A percentile compares a stretch with the other conserved stretches of the same genome.
Evolutionary conservation across 2,113 vertebrate genomes (phyloP).

Genomic region (Calonectris borealis): DNA sequence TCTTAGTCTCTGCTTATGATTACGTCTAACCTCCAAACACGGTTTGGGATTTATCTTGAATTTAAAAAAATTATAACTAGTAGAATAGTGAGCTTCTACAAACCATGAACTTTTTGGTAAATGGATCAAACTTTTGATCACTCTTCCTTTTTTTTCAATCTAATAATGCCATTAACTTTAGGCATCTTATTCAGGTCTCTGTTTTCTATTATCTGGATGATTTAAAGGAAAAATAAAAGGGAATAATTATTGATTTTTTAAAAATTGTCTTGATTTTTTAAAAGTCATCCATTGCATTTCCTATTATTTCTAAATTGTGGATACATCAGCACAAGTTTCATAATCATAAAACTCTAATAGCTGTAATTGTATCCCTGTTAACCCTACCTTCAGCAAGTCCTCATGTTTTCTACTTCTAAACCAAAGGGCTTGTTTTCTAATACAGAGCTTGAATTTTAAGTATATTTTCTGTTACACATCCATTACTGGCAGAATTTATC

Average conservation of each 20-base stretch:
- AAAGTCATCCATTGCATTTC: background rate
- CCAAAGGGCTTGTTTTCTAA: background rate
- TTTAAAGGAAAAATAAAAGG: constrained; percentile 25
- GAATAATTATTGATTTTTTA: constrained; percentile 25
- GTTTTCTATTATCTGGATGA: constrained; percentile 2
- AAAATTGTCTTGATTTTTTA: background rate
- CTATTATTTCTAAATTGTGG: constrained; percentile 4
- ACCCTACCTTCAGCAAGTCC: background rate
- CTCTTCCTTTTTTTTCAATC: background rate
- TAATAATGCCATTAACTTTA: constrained; percentile 15
- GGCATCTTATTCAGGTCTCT: constrained; percentile 1
- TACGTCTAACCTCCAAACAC: background rate
- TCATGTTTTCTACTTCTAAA: background rate
- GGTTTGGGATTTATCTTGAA: background rate
- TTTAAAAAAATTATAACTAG: background rate
- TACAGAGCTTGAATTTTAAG: constrained; percentile 33
- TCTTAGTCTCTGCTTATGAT: background rate
- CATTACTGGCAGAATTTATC: constrained; percentile 35
- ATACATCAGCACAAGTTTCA: background rate
- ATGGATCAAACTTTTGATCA: constrained; percentile 8
- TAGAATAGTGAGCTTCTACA: background rate
- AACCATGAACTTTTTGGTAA: background rate
- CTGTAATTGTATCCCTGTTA: constrained; percentile 18
- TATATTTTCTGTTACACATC: constrained; percentile 32
- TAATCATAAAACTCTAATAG: background rate